Evolutionary conservation across 2,888 invertebrate genomes (phyloP), one percentile per base, ranked within the genome.

Genomic region (Oscheius myriophilus): DNA sequence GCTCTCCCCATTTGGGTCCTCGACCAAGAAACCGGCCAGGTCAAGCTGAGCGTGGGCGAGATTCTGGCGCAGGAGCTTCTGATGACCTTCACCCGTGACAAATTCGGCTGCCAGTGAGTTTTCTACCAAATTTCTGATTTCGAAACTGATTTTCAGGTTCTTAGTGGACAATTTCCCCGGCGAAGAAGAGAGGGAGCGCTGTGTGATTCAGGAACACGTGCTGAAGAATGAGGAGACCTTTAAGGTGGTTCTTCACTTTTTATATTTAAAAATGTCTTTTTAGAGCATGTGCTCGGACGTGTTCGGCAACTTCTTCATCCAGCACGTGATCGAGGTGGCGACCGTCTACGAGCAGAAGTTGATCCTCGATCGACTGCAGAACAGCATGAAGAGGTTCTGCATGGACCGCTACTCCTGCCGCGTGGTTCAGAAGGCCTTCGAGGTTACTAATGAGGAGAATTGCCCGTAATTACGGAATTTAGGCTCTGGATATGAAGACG

Each of bases 361-460:
- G n/a, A 75, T 80, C 53, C 51, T 54, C 12, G 53, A 33, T 9
- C 42, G 57, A 12, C 59, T 76, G 14, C 25, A 39, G 11, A 53
- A 57, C 26, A 67, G 70, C 41, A 70, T 78, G 54, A 57, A 53
- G 46, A 54, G 54, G 7, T 58, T 81, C 46, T 75, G 79, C 46
- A 66, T 76, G 45, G 78, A 82, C 55, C 72, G 80, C 39, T 80
- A 76, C 57, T 76, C 78, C 0, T 83, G 83, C 63, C 76, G 83
- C 33, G 82, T 83, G 18, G 71, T 83, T 12, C 83, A 83, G 71
- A 77, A 78, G 65, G 70, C 75, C 21, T 61, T 82, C 23, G 73
- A 75, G 70, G 71, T 74, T n/a, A 33, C 23, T 49, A 25, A 33
- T 33, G 3, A 33, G 33, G 33, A 6, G 9, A 3, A 3, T 33